Evolutionary conservation across 2,113 vertebrate species (phyloP).

Genomic region (Neogobius melanostomus): DNA sequence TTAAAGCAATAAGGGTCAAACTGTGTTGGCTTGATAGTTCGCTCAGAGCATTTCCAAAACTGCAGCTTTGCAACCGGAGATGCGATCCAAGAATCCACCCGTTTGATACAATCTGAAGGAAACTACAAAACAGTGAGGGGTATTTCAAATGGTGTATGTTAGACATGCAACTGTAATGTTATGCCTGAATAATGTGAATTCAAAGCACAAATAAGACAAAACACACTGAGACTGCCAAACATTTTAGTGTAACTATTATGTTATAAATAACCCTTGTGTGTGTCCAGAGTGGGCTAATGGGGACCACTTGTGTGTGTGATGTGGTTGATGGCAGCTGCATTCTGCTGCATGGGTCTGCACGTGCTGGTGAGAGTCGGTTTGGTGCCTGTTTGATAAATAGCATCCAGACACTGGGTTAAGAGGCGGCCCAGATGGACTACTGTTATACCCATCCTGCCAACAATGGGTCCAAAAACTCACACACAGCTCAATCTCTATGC

Average conservation of each 20-base stretch:
- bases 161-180: no score
- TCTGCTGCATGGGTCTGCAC: conserved; percentile 21
- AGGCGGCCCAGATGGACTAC: conserved; percentile 60
- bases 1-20: background rate
- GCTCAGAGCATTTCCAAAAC: background rate
- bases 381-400: conserved; percentile 60
- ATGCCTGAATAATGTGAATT: conserved; percentile 40
- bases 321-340: conserved; percentile 64
- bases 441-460: conserved; percentile 47
- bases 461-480: background rate
- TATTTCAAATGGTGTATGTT: no score
- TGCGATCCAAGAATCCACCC: background rate
- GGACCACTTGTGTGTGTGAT: conserved; percentile 65
- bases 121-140: no score
- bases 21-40: background rate
- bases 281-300: conserved; percentile 67
- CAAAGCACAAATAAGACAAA: conserved; percentile 9
- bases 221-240: conserved; percentile 6
- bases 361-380: conserved; percentile 21
- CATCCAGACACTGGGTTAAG: conserved; percentile 59
- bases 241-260: conserved; percentile 59
- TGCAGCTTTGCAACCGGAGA: background rate
- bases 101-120: background rate
- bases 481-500: conserved; percentile 5
- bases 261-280: conserved; percentile 68